Percentiles rank a stretch among this genome's conserved stretches.
Conservation (phyloP, 2,888 invertebrate species). For the Habrosyne pyritoides region DNA sequence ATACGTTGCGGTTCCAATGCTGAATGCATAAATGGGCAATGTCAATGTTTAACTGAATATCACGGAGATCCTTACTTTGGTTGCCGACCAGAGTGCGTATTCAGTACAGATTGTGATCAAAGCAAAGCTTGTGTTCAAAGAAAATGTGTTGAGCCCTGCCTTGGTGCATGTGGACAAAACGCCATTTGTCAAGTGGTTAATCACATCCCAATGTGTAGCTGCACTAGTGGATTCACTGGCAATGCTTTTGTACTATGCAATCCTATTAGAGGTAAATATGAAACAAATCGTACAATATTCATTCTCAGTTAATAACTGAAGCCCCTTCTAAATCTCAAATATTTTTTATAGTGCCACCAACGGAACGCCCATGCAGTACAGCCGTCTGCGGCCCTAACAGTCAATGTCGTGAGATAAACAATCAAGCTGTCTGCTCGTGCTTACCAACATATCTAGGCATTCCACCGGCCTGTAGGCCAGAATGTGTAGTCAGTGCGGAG, state of each 20-base stretch:
- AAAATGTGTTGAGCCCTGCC: constrained; percentile 90
- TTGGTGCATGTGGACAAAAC: constrained; percentile 87
- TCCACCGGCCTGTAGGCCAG: constrained; percentile 89
- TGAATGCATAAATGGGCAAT: constrained; percentile 86
- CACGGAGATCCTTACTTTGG: constrained; percentile 89
- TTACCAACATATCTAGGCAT: constrained; percentile 87
- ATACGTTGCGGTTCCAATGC: constrained; percentile 88
- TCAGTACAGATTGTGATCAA: constrained; percentile 88
- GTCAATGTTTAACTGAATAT: constrained; percentile 88
- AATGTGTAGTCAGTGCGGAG: constrained; percentile 89
- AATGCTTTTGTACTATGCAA: constrained; percentile 78
- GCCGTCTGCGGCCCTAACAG: constrained; percentile 90
- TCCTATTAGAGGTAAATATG: constrained; percentile 84
- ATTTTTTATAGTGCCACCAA: constrained; percentile 46
- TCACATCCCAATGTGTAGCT: constrained; percentile 87
- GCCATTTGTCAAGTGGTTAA: constrained; percentile 85
- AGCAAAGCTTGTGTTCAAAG: constrained; percentile 88
- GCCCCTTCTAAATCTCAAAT: constrained; percentile 7
- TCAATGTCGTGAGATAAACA: constrained; percentile 85
- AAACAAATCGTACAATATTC: neutral
- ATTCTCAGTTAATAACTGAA: neutral
- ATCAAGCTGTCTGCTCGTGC: constrained; percentile 89
- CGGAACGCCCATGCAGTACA: constrained; percentile 85
- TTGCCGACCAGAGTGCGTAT: constrained; percentile 91
- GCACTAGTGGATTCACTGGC: constrained; percentile 85